Percentiles rank a stretch among this genome's conserved stretches.
Conservation (phyloP, 2,113 vertebrate genomes). For the Misgurnus anguillicaudatus region DNA sequence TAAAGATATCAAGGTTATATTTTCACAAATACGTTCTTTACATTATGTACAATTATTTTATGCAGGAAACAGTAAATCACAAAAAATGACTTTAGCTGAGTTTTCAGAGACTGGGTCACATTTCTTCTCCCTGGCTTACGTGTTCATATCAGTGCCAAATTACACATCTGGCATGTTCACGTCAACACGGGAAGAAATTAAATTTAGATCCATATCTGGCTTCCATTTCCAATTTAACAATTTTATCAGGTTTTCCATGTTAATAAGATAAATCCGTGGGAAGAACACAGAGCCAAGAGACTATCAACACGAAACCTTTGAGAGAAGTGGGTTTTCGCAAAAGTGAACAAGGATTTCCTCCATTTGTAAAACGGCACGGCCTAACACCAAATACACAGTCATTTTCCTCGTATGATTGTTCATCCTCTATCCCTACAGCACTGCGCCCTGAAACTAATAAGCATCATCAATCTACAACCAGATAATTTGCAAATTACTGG, state of each 20-base stretch:
- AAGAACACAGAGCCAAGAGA: neutral
- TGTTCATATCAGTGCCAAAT: neutral
- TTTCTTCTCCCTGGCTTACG: neutral
- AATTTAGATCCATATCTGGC: neutral
- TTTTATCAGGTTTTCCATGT: slow-evolving; percentile 14
- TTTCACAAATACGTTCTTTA: no score
- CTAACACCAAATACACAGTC: neutral
- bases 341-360: neutral
- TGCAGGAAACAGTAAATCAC: no score
- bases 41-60: no score
- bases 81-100: no score
- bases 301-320: neutral
- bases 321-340: neutral
- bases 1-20: no score
- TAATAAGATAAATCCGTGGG: neutral
- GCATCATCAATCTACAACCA: slow-evolving; percentile 29
- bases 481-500: slow-evolving; percentile 41
- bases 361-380: neutral
- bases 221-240: slow-evolving; percentile 14
- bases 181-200: neutral
- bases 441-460: slow-evolving; percentile 41
- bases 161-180: slow-evolving; percentile 16
- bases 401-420: slow-evolving; percentile 29
- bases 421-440: slow-evolving; percentile 1
- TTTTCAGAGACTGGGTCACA: no score